phyloP scores from a whole-genome alignment of 2,113 vertebrate genomes.

The Motacilla alba region DNA sequence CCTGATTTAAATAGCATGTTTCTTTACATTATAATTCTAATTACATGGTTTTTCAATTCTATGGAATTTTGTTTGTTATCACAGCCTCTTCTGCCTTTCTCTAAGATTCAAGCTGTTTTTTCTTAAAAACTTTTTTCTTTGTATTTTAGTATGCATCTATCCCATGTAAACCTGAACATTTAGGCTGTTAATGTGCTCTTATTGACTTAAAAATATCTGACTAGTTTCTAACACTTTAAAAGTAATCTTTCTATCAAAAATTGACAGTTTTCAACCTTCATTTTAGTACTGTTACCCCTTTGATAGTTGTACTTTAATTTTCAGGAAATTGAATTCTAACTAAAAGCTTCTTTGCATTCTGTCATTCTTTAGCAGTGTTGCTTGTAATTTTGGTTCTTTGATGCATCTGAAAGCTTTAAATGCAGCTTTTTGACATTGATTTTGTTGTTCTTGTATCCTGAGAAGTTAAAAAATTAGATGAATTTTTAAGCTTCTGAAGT shows the following conservation, averaged over 20 bases:
- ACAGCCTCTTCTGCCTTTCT: not conserved
- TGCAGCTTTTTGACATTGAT: not conserved
- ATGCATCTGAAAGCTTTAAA: not conserved
- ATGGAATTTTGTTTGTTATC: not conserved
- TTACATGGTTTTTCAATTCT: not conserved
- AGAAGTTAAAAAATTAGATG: not conserved
- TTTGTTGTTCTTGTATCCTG: not conserved
- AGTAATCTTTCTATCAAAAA: conserved; percentile 29
- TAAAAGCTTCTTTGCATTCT: conserved; percentile 30
- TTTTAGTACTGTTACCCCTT: not conserved
- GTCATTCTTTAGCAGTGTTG: not conserved
- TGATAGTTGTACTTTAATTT: conserved; percentile 7
- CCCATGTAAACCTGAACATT: not conserved
- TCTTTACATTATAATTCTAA: not conserved
- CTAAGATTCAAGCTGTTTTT: not conserved
- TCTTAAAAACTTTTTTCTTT: not conserved
- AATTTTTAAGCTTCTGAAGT: not conserved
- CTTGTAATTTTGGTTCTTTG: not conserved
- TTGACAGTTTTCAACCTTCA: conserved; percentile 14
- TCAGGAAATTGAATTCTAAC: not conserved
- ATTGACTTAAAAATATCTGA: not conserved
- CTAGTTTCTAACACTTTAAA: not conserved
- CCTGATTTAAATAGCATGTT: not conserved
- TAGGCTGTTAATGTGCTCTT: not conserved
- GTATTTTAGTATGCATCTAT: not conserved